Evolutionary conservation across 1,140 invertebrate species (phyloP).

Genomic region (Geopemphigus sp.): DNA sequence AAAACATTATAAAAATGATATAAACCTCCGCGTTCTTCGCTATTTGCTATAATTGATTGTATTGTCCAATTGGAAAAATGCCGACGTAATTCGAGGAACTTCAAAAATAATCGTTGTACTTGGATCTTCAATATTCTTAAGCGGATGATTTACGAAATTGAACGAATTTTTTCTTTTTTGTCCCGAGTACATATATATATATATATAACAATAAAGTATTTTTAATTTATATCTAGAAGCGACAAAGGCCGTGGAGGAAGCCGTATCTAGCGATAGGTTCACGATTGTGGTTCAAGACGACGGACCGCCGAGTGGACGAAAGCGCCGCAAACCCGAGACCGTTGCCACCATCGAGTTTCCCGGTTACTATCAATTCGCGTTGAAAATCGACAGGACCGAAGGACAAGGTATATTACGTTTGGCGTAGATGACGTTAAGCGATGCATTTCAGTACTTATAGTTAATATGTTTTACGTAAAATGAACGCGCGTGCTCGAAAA

Average conservation of each 20-base stretch:
- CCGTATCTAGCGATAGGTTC: slow-evolving; percentile 62
- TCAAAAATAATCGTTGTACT: too few relatives aligned
- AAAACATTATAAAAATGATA: too few relatives aligned
- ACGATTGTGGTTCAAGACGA: slow-evolving; percentile 64
- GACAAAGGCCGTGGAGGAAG: slow-evolving; percentile 61
- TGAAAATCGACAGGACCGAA: slow-evolving; percentile 65
- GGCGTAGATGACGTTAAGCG: background rate
- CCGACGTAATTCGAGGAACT: too few relatives aligned
- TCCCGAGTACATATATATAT: too few relatives aligned
- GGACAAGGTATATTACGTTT: slow-evolving; percentile 61
- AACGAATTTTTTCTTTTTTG: too few relatives aligned
- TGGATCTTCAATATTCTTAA: too few relatives aligned
- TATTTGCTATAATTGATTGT: too few relatives aligned
- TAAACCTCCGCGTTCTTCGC: too few relatives aligned
- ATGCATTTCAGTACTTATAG: background rate
- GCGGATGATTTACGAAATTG: too few relatives aligned
- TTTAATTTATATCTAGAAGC: slow-evolving; percentile 57
- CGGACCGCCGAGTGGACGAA: slow-evolving; percentile 58
- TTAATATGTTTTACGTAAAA: too few relatives aligned
- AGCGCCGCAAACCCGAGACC: slow-evolving; percentile 61
- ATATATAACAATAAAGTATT: too few relatives aligned
- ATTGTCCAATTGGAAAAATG: too few relatives aligned
- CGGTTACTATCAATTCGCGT: slow-evolving; percentile 62
- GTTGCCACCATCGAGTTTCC: slow-evolving; percentile 67
- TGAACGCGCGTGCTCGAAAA: background rate